Conservation (phyloP, 2,888 invertebrate genomes). For the Tinea trinotella region DNA sequence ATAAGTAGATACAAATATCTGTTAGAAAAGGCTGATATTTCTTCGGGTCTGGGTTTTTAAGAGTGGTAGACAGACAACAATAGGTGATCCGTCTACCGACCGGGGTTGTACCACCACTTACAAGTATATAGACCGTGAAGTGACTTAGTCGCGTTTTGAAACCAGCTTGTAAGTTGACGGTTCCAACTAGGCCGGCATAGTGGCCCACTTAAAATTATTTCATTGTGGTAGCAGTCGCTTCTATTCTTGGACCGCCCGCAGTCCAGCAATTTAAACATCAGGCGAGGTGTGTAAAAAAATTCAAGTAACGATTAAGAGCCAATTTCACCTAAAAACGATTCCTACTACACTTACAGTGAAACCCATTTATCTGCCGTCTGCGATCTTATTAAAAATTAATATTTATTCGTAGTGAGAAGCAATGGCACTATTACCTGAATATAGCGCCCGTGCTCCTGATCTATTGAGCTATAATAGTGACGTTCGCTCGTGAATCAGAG, state of each 20-base stretch:
- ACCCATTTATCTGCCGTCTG: neutral
- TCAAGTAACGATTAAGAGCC: too few relatives aligned
- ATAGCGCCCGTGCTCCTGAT: slow-evolving; percentile 47
- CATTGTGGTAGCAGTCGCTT: too few relatives aligned
- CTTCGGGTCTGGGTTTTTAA: too few relatives aligned
- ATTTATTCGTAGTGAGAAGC: slow-evolving; percentile 38
- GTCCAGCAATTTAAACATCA: neutral
- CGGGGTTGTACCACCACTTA: neutral
- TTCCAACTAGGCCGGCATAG: neutral
- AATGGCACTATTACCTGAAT: slow-evolving; percentile 51
- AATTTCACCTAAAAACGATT: neutral
- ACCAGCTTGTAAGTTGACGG: neutral
- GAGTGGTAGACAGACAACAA: too few relatives aligned
- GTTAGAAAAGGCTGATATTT: too few relatives aligned
- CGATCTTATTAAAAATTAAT: slow-evolving; percentile 51
- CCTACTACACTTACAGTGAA: neutral
- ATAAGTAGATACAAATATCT: too few relatives aligned
- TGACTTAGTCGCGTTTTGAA: too few relatives aligned
- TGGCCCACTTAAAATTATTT: too few relatives aligned
- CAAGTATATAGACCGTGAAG: neutral
- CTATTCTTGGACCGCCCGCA: too few relatives aligned
- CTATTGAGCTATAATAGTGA: slow-evolving; percentile 52
- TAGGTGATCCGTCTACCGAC: neutral
- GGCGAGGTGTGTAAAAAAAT: too few relatives aligned
- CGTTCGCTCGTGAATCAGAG: neutral